Evolutionary conservation across 2,113 vertebrate species (phyloP).

Genomic region (Leucosticte australis): DNA sequence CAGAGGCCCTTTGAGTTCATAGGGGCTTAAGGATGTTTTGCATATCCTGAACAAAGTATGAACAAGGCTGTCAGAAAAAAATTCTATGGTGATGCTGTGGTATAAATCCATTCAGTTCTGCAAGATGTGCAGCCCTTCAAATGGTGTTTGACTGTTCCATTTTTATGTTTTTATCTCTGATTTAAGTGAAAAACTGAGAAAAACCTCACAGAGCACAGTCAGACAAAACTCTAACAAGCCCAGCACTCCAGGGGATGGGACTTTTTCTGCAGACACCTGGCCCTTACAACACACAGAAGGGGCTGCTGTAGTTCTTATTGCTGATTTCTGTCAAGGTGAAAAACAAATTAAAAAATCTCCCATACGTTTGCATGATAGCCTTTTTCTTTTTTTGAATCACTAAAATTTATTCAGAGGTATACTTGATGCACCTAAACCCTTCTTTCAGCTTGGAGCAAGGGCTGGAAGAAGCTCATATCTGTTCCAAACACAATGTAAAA

Average conservation of each 20-base stretch:
- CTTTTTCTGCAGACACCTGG: neutral
- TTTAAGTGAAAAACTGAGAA: neutral
- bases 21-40: neutral
- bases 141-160: neutral
- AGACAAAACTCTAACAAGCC: neutral
- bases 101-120: neutral
- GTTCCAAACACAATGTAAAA: neutral
- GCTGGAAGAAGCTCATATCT: neutral
- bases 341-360: fast-evolving
- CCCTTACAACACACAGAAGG: neutral
- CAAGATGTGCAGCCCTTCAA: neutral
- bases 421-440: neutral
- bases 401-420: neutral
- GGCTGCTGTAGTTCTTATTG: neutral
- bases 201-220: fast-evolving
- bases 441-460: neutral
- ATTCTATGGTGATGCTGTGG: fast-evolving
- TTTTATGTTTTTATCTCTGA: neutral
- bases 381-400: neutral
- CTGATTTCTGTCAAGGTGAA: neutral
- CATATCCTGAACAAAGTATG: neutral
- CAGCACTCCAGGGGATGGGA: neutral
- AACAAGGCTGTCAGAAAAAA: neutral
- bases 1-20: neutral
- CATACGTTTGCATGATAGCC: fast-evolving